Base-by-base conservation (phyloP, 2,113 vertebrate genomes). In the Synodontis membranacea region DNA sequence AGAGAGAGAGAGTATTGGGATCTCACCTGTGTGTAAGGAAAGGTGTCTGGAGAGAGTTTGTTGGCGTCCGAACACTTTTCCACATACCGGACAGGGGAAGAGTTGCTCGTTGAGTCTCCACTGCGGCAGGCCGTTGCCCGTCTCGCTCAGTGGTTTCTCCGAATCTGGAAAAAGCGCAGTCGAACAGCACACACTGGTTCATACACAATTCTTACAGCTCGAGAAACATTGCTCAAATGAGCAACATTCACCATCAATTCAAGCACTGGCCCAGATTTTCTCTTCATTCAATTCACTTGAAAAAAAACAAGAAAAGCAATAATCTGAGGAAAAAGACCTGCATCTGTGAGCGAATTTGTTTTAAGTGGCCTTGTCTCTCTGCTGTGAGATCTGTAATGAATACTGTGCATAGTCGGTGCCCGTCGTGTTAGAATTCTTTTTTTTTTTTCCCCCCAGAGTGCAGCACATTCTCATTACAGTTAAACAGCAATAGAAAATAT, bases 31-130 rank as follows among this genome's bases (percentile, higher is more conserved):
- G 96, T 99, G 98, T 91, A 99, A 93, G 0, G 97, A 98, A 90
- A 99, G 96, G 89, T 99, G 98, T 86, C 98, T 96, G 80, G 98
- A 98, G 88, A 99, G 94, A 0, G 98, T 99, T 94, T 99, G 98
- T 92, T 99, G 98, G 83, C 97, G 93, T 72, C 98, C 98, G 64
- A 99, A 99, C 89, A 99, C 98, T 93, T 99, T 99, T 86, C 98
- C 97, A 91, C 98, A 99, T 86, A 99, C 94, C 0, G 97, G 95
- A 88, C 98, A 99, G 78, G 97, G 97, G 91, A 96, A 98, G 91
- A 99, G 97, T 93, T 99, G 98, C 86, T 99, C 97, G 0, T 93
- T 98, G 84, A 98, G 95, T 87, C 97, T 97, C 97, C 98, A 98
- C 78, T 96, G 95, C 5, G 97, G 92, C 64, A 97, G 94, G 88